These are phyloP conservation scores for Anoncus sp. DNA, from an alignment of 2,888 invertebrate genomes.

Conservation along the genomic window DNA sequence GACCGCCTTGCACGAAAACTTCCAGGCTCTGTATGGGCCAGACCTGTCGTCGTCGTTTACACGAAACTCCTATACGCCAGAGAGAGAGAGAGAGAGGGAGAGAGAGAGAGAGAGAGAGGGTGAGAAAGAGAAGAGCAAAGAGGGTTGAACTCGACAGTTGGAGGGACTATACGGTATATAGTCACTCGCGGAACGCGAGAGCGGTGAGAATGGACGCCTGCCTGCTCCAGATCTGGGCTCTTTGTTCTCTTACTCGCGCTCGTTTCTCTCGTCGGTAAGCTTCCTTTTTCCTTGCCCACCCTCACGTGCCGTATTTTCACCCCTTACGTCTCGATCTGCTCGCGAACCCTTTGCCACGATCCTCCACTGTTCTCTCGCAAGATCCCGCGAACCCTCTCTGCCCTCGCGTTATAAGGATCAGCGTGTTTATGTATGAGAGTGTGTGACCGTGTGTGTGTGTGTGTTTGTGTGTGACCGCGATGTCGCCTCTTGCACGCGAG, in stretches of 20 bases:
- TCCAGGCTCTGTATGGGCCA: conserved; percentile 44
- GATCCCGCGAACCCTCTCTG: conserved; percentile 45
- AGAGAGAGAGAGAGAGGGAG: conserved; percentile 22
- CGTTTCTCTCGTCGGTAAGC: conserved; percentile 52
- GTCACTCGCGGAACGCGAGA: conserved; percentile 56
- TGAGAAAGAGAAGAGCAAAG: conserved; percentile 36
- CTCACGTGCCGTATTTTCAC: conserved; percentile 48
- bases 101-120: conserved; percentile 16
- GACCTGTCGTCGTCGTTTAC: conserved; percentile 41
- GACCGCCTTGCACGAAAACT: conserved; percentile 60
- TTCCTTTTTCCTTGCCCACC: conserved; percentile 38
- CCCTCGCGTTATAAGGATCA: conserved; percentile 3
- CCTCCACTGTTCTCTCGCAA: conserved; percentile 42
- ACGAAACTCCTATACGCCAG: conserved; percentile 37
- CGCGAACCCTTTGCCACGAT: conserved; percentile 48
- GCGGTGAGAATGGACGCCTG: conserved; percentile 65
- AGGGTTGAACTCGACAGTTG: conserved; percentile 64
- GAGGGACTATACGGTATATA: conserved; percentile 55
- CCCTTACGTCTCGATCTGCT: conserved; percentile 42
- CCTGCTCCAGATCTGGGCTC: conserved; percentile 64
- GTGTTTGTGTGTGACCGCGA: conserved; percentile 6
- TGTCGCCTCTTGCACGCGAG: conserved; percentile 25
- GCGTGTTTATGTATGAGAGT: background rate
- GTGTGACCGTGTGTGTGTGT: conserved; percentile 13
- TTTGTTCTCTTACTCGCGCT: conserved; percentile 62